Conservation (phyloP, 2,797 vertebrate genomes). For the Cynopterus sphinx region DNA sequence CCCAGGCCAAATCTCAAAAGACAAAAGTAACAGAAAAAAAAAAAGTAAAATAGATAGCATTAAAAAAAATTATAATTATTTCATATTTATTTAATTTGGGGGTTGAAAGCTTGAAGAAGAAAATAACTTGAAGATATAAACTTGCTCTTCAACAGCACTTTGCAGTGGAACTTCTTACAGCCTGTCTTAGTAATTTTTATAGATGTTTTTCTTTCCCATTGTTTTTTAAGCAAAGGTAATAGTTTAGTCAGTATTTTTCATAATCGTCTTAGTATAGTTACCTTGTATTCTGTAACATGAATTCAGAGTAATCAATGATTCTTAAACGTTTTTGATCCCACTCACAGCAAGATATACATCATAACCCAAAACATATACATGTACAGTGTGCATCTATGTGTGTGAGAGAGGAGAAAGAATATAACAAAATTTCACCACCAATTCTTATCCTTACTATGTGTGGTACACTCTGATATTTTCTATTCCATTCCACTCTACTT, state of each 20-base stretch:
- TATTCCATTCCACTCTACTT: neutral
- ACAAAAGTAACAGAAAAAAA: conserved; percentile 57
- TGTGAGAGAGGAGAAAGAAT: neutral
- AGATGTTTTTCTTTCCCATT: neutral
- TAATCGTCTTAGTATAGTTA: neutral
- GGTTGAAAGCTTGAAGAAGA: neutral
- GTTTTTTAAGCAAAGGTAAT: conserved; percentile 25
- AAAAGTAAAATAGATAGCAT: conserved; percentile 19
- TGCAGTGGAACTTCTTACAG: neutral
- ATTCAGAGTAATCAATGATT: conserved; percentile 46
- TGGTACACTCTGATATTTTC: neutral
- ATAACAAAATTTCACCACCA: conserved; percentile 9
- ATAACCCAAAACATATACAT: neutral
- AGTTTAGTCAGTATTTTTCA: conserved; percentile 28
- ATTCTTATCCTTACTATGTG: conserved; percentile 5
- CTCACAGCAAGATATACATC: neutral
- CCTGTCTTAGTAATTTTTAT: conserved; percentile 12
- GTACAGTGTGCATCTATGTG: neutral
- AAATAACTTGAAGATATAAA: neutral
- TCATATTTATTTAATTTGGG: conserved; percentile 42
- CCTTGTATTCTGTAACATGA: neutral
- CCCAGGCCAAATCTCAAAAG: conserved; percentile 85
- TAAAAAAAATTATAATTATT: conserved; percentile 9
- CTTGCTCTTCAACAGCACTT: neutral
- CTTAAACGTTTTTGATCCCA: conserved; percentile 22